Percentiles rank a stretch among this genome's conserved stretches.
Evolutionary conservation across 2,797 vertebrate species (phyloP).

Genomic region (Psittacula echo): DNA sequence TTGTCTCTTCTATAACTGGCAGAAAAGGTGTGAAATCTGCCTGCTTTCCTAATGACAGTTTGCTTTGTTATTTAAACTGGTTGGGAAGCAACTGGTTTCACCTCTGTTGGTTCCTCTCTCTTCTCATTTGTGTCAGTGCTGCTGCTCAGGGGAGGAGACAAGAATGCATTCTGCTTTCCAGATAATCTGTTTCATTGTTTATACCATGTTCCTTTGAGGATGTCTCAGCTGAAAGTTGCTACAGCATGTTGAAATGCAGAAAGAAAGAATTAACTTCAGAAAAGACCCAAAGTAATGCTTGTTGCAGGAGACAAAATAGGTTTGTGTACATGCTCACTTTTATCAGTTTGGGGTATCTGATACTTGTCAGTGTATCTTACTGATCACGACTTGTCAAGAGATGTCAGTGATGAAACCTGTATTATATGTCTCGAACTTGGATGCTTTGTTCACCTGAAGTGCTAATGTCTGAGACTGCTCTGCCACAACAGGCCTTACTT

Average conservation of each 20-base stretch:
- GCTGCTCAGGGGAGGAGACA: background rate
- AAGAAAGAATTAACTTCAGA: background rate
- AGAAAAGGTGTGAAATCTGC: background rate
- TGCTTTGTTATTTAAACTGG: background rate
- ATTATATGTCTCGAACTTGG: rapidly evolving
- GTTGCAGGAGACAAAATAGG: background rate
- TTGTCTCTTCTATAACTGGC: background rate
- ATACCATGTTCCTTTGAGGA: background rate
- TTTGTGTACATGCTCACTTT: background rate
- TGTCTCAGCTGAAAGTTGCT: background rate
- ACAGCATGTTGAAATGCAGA: background rate
- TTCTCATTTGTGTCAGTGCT: background rate
- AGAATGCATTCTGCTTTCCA: background rate
- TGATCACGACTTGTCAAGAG: background rate
- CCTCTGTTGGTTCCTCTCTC: background rate
- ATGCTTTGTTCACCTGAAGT: background rate
- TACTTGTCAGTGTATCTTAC: background rate
- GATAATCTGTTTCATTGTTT: background rate
- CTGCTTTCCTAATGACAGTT: background rate
- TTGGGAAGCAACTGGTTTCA: background rate
- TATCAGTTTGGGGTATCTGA: background rate
- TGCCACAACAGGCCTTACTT: background rate
- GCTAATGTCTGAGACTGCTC: background rate
- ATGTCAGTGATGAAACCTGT: background rate
- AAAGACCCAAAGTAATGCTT: background rate